Evolutionary conservation across 2,797 vertebrate genomes (phyloP), one percentile per base, ranked within the genome.

Genomic region (Parauchenoglanis punctatus): DNA sequence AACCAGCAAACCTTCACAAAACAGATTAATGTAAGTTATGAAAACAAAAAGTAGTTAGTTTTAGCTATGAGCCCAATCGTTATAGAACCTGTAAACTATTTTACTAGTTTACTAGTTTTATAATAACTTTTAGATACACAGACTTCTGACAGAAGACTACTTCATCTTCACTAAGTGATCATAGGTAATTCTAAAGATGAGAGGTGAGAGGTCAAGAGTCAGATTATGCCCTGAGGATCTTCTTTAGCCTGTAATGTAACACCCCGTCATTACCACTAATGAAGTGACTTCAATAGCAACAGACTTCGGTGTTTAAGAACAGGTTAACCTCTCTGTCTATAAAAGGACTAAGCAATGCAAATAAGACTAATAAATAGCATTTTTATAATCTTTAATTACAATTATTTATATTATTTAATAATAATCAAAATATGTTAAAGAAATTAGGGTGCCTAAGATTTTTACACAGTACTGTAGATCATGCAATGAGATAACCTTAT

Each of bases 241-340:
- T 91, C 84, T 89, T 86, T 81, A 82, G 68, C 52, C 78, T 91
- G 90, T 89, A 93, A 93, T 85, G 76, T 88, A 92, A 91, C 89
- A 84, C 68, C 28, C 31, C 35, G 28, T 40, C 78, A 52, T 49
- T 56, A 31, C 5, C 73, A 35, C 61, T 83, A 80, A 63, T 44
- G 65, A 56, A 67, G 49, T 23, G 20, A 77, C 44, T 17, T 81
- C 82, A 68, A 77, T 61, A 75, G 80, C 44, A 20, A 72, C 28
- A 72, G 84, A 78, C 85, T 89, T 91, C 91, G 75, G 84, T 86
- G 81, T 88, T 56, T 73, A 72, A 8, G 56, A 83, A 87, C 84
- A 76, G 23, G 89, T 87, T 84, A 90, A 75, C 59, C 88, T 87
- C 82, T 77, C 80, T 59, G 25, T 85, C 65, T 56, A 49, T 52